These are phyloP conservation scores for Gorsachius magnificus DNA, from an alignment of 2,797 vertebrate genomes.

Conservation along the genomic window DNA sequence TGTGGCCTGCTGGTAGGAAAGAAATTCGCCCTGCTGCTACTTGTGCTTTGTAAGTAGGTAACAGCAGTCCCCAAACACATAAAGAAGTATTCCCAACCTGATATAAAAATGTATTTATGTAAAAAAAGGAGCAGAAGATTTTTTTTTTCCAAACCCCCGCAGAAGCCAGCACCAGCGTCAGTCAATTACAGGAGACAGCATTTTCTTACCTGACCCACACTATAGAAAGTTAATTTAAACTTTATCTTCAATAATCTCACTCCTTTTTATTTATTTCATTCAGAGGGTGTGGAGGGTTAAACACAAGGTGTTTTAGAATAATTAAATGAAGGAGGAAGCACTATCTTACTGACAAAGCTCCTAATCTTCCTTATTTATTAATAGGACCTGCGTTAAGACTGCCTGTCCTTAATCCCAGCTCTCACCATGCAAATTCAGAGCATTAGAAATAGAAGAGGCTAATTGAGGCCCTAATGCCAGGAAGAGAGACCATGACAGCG, in stretches of 20 bases:
- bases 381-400: conserved; percentile 56
- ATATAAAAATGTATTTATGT: conserved; percentile 55
- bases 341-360: conserved; percentile 61
- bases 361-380: conserved; percentile 75
- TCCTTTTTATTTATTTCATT: conserved; percentile 65
- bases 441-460: conserved; percentile 59
- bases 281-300: conserved; percentile 50
- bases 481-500: neutral
- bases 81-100: conserved; percentile 39
- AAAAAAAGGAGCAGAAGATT: neutral
- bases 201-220: conserved; percentile 37
- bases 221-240: conserved; percentile 67
- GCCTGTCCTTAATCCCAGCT: conserved; percentile 65
- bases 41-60: conserved; percentile 37
- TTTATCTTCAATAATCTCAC: conserved; percentile 68
- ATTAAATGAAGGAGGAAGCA: conserved; percentile 70
- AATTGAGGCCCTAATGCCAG: conserved; percentile 46
- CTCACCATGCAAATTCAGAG: conserved; percentile 46
- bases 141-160: neutral
- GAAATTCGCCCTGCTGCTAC: conserved; percentile 41
- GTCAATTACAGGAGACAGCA: conserved; percentile 26
- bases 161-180: neutral
- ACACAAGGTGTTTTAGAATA: conserved; percentile 58
- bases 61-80: conserved; percentile 30
- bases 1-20: conserved; percentile 34